Evolutionary conservation across 2,888 invertebrate genomes (phyloP).

Genomic region (Epirrhoe tristata): DNA sequence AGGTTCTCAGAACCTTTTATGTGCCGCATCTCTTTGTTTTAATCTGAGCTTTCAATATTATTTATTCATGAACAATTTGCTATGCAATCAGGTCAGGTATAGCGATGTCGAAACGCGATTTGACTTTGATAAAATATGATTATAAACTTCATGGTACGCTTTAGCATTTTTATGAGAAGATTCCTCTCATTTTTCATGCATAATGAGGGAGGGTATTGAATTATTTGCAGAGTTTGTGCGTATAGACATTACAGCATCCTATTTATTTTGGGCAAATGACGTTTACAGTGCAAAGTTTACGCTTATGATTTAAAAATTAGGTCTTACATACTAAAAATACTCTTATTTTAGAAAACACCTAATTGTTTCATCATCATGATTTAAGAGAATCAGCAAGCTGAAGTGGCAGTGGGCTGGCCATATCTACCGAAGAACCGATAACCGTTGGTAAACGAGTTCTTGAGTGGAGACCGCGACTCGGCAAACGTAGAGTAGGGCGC

Average conservation of each 20-base stretch:
- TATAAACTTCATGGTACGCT: constrained; percentile 62
- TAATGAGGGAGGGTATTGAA: constrained; percentile 40
- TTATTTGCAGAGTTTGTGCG: constrained; percentile 25
- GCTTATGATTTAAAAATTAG: no score
- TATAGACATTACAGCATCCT: neutral
- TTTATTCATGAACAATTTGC: constrained; percentile 84
- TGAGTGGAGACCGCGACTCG: no score
- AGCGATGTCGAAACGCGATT: constrained; percentile 73
- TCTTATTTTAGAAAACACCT: no score
- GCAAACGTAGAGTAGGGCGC: no score
- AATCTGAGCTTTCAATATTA: constrained; percentile 62
- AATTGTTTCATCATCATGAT: no score
- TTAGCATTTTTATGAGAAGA: constrained; percentile 69
- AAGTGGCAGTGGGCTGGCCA: no score
- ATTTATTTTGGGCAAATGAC: no score
- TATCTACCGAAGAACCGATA: no score
- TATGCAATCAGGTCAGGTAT: constrained; percentile 81
- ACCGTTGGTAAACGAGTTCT: no score
- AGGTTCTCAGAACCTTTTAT: neutral
- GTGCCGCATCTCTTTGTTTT: constrained; percentile 23
- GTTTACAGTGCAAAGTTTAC: no score
- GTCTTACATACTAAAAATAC: no score
- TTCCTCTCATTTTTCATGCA: constrained; percentile 46
- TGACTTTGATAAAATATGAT: constrained; percentile 78
- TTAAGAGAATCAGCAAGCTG: no score